Conservation (phyloP, 2,797 vertebrate species). For the Bryconaethiops microstoma region DNA sequence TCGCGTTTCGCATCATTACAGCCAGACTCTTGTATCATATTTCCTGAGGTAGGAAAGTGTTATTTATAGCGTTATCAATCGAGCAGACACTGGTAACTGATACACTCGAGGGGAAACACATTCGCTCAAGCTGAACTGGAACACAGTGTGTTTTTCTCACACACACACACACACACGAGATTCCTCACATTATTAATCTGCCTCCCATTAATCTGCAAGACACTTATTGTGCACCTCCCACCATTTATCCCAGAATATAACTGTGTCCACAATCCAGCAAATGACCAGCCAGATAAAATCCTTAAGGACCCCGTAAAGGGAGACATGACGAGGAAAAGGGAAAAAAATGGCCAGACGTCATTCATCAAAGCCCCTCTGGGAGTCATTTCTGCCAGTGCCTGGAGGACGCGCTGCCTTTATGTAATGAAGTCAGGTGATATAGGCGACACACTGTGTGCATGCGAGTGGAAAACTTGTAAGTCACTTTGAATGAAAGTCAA, state of each 20-base stretch:
- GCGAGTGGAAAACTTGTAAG: neutral
- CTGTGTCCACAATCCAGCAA: neutral
- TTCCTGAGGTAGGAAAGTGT: conserved; percentile 31
- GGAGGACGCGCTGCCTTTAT: neutral
- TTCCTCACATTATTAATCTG: neutral
- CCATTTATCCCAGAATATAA: neutral
- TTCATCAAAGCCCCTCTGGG: conserved; percentile 9
- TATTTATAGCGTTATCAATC: conserved; percentile 49
- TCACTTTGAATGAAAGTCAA: conserved; percentile 38
- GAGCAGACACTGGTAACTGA: conserved; percentile 26
- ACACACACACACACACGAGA: too few relatives aligned
- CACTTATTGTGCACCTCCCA: neutral
- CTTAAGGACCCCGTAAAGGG: neutral
- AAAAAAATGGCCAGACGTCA: neutral
- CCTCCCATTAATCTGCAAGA: neutral
- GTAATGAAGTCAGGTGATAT: conserved; percentile 23
- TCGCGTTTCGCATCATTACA: neutral
- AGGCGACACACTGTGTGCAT: neutral
- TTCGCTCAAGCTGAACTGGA: neutral
- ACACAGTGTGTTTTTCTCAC: neutral
- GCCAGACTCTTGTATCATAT: conserved; percentile 37
- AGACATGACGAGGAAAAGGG: neutral
- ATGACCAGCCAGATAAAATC: conserved; percentile 3
- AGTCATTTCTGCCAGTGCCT: conserved; percentile 13
- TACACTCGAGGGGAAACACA: conserved; percentile 11